A percentile compares a stretch with the other conserved stretches of the same genome.
These are phyloP conservation scores for Ostrea edulis DNA, from an alignment of 1,140 invertebrate species.

Conservation along the genomic window DNA sequence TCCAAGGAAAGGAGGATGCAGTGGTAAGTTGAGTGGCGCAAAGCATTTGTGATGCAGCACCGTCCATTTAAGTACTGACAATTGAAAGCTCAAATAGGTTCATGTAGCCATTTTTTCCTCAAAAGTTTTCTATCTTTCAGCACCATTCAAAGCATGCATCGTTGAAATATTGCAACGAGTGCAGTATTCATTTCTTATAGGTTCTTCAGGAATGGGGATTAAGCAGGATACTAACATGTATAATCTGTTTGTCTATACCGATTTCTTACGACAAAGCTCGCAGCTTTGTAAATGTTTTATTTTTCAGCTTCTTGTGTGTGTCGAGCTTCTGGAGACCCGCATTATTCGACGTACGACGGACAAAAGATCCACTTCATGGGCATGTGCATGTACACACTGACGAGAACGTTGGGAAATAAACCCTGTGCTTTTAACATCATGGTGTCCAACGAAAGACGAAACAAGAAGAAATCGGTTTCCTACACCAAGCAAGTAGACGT, in stretches of 20 bases:
- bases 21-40: neutral
- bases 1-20: neutral
- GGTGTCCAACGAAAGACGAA: neutral
- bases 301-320: slow-evolving; percentile 88
- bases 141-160: too few relatives aligned
- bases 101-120: too few relatives aligned
- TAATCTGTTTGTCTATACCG: too few relatives aligned
- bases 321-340: slow-evolving; percentile 94
- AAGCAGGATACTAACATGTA: too few relatives aligned
- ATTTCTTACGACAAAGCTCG: neutral
- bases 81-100: too few relatives aligned
- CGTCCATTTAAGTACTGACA: too few relatives aligned
- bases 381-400: slow-evolving; percentile 63
- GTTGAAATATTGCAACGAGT: too few relatives aligned
- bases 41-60: too few relatives aligned
- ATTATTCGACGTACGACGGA: slow-evolving; percentile 96
- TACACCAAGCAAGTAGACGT: slow-evolving; percentile 28
- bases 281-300: slow-evolving; percentile 39
- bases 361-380: slow-evolving; percentile 92
- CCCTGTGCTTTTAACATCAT: slow-evolving; percentile 83
- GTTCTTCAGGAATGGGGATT: too few relatives aligned
- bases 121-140: too few relatives aligned
- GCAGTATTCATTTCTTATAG: too few relatives aligned
- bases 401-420: slow-evolving; percentile 67
- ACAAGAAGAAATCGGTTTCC: neutral